A percentile compares a stretch with the other conserved stretches of the same genome.
Evolutionary conservation across 2,888 invertebrate genomes (phyloP).

Genomic region (Xestoiulus laeticollis): DNA sequence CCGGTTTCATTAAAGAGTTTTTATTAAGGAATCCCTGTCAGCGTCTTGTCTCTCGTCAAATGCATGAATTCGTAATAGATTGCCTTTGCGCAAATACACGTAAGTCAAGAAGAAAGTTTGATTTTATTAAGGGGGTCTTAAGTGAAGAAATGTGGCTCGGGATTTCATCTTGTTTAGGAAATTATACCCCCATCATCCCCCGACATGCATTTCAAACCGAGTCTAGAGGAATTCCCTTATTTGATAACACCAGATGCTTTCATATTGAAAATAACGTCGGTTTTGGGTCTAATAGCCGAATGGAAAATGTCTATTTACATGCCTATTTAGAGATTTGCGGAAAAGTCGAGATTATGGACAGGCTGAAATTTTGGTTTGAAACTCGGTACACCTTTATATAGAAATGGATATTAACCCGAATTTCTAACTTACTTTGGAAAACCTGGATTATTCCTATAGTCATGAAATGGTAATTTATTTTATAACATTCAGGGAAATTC

Average conservation of each 20-base stretch:
- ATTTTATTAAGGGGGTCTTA: conserved; percentile 29
- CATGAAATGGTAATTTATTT: too few species aligned
- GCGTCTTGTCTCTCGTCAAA: conserved; percentile 16
- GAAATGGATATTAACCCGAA: too few species aligned
- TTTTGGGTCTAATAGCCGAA: neutral
- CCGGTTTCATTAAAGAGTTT: conserved; percentile 20
- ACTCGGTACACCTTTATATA: too few species aligned
- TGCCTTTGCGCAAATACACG: neutral
- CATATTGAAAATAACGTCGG: conserved; percentile 14
- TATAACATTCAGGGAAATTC: too few species aligned
- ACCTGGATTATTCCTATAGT: too few species aligned
- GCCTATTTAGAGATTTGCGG: too few species aligned
- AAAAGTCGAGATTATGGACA: too few species aligned
- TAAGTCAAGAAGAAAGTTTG: conserved; percentile 22
- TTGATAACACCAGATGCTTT: conserved; percentile 3
- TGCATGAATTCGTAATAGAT: conserved; percentile 29
- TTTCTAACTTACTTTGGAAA: too few species aligned
- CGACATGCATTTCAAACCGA: neutral
- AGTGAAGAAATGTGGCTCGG: conserved; percentile 29
- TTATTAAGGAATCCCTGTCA: conserved; percentile 34
- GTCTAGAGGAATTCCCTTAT: neutral
- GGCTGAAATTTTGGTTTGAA: too few species aligned
- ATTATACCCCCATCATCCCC: too few species aligned
- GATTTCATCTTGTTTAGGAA: conserved; percentile 12
- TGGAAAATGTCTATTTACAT: neutral